Evolutionary conservation across 2,888 invertebrate species (phyloP).

Genomic region (Zaprionus obscuricornis): DNA sequence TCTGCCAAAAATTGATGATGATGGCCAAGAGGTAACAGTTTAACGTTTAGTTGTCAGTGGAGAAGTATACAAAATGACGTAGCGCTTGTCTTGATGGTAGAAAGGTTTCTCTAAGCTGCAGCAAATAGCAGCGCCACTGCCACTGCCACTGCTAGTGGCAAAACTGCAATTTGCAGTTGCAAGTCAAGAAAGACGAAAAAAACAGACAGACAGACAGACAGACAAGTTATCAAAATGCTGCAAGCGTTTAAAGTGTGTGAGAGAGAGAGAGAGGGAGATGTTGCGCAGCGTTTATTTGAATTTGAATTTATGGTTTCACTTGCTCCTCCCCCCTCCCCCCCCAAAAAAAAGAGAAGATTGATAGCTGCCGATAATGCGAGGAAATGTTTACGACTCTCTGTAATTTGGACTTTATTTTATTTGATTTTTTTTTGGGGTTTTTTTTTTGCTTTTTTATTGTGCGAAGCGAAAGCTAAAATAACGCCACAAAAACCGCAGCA

Average conservation of each 20-base stretch:
- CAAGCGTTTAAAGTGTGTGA: background rate
- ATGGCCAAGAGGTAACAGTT: no score
- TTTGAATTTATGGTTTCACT: conserved; percentile 80
- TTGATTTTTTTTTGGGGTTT: conserved; percentile 58
- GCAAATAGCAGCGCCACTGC: conserved; percentile 14
- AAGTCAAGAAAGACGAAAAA: background rate
- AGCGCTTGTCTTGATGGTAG: conserved; percentile 35
- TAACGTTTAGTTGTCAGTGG: conserved; percentile 19
- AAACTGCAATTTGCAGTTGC: conserved; percentile 68
- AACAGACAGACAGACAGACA: conserved; percentile 21
- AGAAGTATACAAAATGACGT: conserved; percentile 28
- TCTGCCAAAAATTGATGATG: no score
- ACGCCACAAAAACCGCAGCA: background rate
- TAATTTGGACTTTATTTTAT: conserved; percentile 76
- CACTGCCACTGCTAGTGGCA: conserved; percentile 48
- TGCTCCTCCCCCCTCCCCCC: conserved; percentile 43
- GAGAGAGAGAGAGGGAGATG: background rate
- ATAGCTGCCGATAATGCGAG: conserved; percentile 76
- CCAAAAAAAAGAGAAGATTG: conserved; percentile 71
- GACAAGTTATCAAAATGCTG: conserved; percentile 38
- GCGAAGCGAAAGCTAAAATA: conserved; percentile 68
- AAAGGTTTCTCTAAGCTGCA: conserved; percentile 60
- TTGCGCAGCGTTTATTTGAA: conserved; percentile 59
- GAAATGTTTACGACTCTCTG: conserved; percentile 77
- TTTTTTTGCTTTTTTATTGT: conserved; percentile 1